Conservation (phyloP, 2,888 invertebrate species). For the Drosophila rellima region DNA sequence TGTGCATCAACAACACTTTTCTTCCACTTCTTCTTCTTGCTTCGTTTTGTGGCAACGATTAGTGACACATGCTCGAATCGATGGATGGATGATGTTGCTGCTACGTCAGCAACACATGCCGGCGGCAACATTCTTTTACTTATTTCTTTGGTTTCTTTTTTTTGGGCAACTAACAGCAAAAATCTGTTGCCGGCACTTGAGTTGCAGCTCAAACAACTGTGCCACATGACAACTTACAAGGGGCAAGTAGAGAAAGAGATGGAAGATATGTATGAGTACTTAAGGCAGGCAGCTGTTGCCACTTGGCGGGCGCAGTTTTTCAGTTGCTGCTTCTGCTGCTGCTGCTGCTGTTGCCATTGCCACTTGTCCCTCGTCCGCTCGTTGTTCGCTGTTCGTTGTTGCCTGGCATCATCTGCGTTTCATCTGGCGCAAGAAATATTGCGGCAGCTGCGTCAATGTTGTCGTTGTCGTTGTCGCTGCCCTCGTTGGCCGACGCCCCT, state of each 20-base stretch:
- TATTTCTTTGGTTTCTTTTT: background rate
- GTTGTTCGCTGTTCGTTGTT: conserved; percentile 4
- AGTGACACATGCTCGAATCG: conserved; percentile 52
- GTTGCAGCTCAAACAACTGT: conserved; percentile 77
- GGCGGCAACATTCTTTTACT: conserved; percentile 16
- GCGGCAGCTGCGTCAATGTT: conserved; percentile 78
- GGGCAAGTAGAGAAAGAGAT: conserved; percentile 8
- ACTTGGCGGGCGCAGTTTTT: conserved; percentile 74
- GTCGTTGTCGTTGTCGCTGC: conserved; percentile 28
- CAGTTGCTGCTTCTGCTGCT: conserved; percentile 47
- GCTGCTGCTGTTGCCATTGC: conserved; percentile 20
- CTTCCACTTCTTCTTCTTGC: background rate
- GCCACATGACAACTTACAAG: conserved; percentile 75
- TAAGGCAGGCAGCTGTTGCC: conserved; percentile 68
- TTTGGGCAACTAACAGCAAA: conserved; percentile 56
- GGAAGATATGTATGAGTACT: conserved; percentile 29
- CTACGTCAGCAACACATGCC: conserved; percentile 70
- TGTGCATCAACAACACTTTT: conserved; percentile 19
- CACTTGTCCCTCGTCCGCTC: conserved; percentile 23
- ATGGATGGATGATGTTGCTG: conserved; percentile 46
- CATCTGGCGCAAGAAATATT: conserved; percentile 85
- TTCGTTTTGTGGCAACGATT: conserved; percentile 24
- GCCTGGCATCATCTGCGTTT: conserved; percentile 84
- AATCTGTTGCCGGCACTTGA: conserved; percentile 80
- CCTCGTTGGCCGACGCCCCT: conserved; percentile 54